Conservation (phyloP, 2,888 invertebrate genomes). For the Volucella inanis region DNA sequence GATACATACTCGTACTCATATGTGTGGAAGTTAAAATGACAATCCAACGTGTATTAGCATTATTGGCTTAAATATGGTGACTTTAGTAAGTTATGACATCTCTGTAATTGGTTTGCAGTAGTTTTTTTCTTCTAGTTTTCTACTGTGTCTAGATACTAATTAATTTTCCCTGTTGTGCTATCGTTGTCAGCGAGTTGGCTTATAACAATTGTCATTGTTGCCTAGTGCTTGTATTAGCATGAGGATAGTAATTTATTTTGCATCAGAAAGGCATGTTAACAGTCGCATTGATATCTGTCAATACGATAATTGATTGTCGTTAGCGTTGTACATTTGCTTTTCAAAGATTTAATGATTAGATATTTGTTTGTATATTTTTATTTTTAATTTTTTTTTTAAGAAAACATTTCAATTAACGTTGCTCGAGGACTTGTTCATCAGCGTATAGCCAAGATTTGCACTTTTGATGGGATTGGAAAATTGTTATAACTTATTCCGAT, state of each 20-base stretch:
- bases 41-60: slow-evolving; percentile 10
- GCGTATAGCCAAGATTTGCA: slow-evolving; percentile 7
- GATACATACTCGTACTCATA: slow-evolving; percentile 9
- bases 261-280: slow-evolving; percentile 47
- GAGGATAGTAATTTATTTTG: slow-evolving; percentile 53
- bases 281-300: slow-evolving; percentile 55
- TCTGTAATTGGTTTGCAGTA: slow-evolving; percentile 25
- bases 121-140: not conserved
- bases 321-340: slow-evolving; percentile 22
- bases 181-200: slow-evolving; percentile 32
- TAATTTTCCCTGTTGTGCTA: slow-evolving; percentile 58
- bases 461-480: not conserved
- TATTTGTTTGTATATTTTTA: slow-evolving; percentile 1
- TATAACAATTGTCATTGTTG: slow-evolving; percentile 60
- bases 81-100: slow-evolving; percentile 41
- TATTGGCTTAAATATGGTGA: slow-evolving; percentile 15
- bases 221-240: slow-evolving; percentile 39
- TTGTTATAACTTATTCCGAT: not conserved
- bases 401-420: slow-evolving; percentile 58
- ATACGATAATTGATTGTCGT: slow-evolving; percentile 54
- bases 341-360: slow-evolving; percentile 15
- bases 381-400: not conserved
- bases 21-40: slow-evolving; percentile 4
- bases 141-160: slow-evolving; percentile 44
- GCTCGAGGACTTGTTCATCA: slow-evolving; percentile 12